Conservation (phyloP, 2,113 vertebrate species). For the Mustela nigripes region DNA sequence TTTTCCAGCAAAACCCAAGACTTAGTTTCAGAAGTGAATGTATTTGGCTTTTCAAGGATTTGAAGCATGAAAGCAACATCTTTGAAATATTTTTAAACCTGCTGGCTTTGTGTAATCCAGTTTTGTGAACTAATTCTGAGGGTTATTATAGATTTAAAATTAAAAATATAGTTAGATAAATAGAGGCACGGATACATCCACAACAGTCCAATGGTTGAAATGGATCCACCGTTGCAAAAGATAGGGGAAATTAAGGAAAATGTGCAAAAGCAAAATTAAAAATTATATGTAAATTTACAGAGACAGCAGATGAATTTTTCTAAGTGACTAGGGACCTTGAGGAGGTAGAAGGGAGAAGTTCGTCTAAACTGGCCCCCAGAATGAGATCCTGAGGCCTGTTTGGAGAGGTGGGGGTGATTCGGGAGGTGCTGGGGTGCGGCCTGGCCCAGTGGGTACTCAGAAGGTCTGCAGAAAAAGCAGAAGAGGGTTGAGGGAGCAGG, state of each 20-base stretch:
- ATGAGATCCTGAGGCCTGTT: neutral
- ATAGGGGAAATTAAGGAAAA: neutral
- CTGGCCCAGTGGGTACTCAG: neutral
- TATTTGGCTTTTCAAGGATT: constrained; percentile 88
- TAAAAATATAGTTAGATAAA: constrained; percentile 60
- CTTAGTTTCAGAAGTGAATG: constrained; percentile 87
- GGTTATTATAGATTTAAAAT: constrained; percentile 80
- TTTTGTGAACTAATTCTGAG: constrained; percentile 74
- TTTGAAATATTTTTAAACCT: constrained; percentile 87
- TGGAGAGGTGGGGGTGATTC: neutral
- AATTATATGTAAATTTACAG: constrained; percentile 12
- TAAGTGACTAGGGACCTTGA: neutral
- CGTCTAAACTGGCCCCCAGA: neutral
- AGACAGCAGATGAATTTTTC: constrained; percentile 31
- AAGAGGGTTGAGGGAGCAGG: neutral
- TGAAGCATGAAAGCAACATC: constrained; percentile 88
- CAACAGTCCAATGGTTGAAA: neutral
- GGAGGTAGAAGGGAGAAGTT: neutral
- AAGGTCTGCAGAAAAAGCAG: neutral
- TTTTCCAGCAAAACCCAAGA: constrained; percentile 88
- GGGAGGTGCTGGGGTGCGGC: accelerated
- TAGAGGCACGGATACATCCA: neutral
- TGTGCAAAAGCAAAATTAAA: neutral
- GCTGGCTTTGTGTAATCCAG: constrained; percentile 83
- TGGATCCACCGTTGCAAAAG: neutral